phyloP scores from a whole-genome alignment of 2,888 invertebrate genomes.

The Dynastes tityus region DNA sequence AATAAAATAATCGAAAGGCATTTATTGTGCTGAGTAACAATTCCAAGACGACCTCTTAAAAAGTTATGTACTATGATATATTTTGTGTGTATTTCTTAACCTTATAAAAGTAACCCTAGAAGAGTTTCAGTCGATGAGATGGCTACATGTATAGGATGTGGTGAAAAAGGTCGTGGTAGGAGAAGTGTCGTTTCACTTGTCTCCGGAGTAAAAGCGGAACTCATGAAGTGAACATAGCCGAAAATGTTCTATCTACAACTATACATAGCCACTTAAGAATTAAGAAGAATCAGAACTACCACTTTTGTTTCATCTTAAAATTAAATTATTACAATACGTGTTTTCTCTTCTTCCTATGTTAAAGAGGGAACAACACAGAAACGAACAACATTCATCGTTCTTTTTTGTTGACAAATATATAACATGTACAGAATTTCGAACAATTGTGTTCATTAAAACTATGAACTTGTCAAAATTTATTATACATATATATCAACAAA shows the following conservation, averaged over 20 bases:
- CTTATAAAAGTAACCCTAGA: not conserved
- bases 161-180: not conserved
- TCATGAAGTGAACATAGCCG: conserved; percentile 5
- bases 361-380: conserved; percentile 63
- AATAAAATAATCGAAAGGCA: conserved; percentile 56
- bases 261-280: conserved; percentile 33
- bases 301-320: conserved; percentile 16
- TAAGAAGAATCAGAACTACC: conserved; percentile 27
- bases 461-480: conserved; percentile 56
- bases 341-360: conserved; percentile 21
- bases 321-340: conserved; percentile 21
- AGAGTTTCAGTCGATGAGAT: conserved; percentile 4
- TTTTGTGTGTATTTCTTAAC: not conserved
- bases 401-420: conserved; percentile 60
- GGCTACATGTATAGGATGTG: not conserved
- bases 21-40: conserved; percentile 54
- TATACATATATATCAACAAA: conserved; percentile 61
- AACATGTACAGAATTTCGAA: conserved; percentile 60
- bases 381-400: conserved; percentile 66
- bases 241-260: conserved; percentile 9
- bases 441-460: conserved; percentile 49
- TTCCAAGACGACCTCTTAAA: conserved; percentile 34
- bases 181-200: not conserved
- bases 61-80: conserved; percentile 14
- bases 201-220: not conserved